Evolutionary conservation across 2,888 invertebrate species (phyloP).

Genomic region (Cepaea hortensis): DNA sequence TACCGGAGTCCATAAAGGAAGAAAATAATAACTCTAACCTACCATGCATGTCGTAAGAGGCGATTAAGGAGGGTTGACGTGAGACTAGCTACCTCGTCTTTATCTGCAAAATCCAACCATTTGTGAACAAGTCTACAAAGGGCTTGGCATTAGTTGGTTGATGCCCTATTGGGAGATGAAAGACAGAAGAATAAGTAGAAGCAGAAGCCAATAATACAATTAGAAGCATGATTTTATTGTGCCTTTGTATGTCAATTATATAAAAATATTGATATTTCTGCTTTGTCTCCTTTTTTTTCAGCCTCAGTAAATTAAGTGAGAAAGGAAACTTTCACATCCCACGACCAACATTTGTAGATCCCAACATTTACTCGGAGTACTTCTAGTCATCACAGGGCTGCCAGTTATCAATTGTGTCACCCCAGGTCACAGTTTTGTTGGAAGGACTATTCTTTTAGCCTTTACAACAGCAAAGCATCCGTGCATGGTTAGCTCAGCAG

Average conservation of each 20-base stretch:
- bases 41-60: no score
- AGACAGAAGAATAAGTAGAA: no score
- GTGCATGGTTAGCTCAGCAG: neutral
- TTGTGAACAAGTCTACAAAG: no score
- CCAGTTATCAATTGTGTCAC: neutral
- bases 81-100: no score
- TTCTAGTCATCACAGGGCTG: constrained; percentile 55
- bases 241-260: neutral
- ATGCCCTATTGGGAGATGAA: neutral
- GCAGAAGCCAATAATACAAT: neutral
- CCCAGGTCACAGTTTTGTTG: neutral
- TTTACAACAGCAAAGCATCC: neutral
- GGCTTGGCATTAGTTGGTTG: no score
- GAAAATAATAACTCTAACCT: neutral
- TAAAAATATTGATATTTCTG: neutral
- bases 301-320: constrained; percentile 48
- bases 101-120: no score
- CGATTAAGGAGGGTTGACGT: no score
- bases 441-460: neutral
- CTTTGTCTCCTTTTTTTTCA: constrained; percentile 22
- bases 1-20: neutral
- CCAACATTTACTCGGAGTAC: constrained; percentile 67
- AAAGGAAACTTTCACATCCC: constrained; percentile 66
- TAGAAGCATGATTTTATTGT: neutral
- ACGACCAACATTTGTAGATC: constrained; percentile 68